These are phyloP conservation scores for Eupithecia abbreviata DNA, from an alignment of 2,888 invertebrate species.

Conservation along the genomic window DNA sequence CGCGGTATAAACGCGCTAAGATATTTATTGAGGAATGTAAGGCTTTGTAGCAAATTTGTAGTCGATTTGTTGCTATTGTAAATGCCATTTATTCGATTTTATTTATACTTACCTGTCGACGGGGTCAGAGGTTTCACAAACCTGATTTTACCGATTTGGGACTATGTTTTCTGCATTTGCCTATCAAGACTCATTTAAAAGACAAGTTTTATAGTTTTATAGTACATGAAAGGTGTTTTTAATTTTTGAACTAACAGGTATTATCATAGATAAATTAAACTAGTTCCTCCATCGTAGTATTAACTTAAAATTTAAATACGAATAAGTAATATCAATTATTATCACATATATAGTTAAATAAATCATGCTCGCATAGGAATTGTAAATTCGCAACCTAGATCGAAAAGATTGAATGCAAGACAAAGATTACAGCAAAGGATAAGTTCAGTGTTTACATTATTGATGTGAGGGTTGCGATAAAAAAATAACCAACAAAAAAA, in stretches of 20 bases:
- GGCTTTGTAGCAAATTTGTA: conserved; percentile 69
- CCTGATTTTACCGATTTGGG: conserved; percentile 22
- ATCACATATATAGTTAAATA: not conserved
- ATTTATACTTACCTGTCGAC: conserved; percentile 24
- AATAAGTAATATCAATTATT: not conserved
- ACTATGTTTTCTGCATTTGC: not conserved
- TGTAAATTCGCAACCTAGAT: not conserved
- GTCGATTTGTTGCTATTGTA: conserved; percentile 57
- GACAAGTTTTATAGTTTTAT: not conserved
- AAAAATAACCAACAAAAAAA: conserved; percentile 46
- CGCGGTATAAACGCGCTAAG: conserved; percentile 54
- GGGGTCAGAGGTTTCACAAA: conserved; percentile 27
- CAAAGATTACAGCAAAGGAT: not conserved
- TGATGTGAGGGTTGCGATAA: conserved; percentile 15
- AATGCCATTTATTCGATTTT: conserved; percentile 35
- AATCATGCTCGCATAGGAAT: not conserved
- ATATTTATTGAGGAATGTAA: conserved; percentile 64
- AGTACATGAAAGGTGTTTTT: not conserved
- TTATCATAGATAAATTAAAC: no score
- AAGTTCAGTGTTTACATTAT: conserved; percentile 3
- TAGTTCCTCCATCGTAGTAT: not conserved
- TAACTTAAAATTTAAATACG: not conserved
- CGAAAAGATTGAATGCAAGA: not conserved
- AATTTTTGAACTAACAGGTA: not conserved
- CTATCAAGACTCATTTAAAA: not conserved